Conservation (phyloP, 2,888 invertebrate genomes). For the Leptarthrus brevirostris region DNA sequence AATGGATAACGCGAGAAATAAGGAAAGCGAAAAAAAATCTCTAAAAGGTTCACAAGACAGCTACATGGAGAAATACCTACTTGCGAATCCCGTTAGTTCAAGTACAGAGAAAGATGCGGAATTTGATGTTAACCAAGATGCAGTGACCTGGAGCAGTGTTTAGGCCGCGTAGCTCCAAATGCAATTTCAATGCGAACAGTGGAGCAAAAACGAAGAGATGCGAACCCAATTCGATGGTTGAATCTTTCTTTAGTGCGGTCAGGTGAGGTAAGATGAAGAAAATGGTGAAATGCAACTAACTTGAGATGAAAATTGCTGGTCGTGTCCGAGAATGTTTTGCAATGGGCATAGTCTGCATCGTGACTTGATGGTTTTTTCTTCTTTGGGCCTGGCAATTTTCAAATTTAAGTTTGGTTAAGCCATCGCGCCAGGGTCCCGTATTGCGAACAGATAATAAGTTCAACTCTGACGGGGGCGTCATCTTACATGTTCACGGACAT, state of each 20-base stretch:
- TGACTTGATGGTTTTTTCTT: constrained; percentile 24
- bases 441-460: not conserved
- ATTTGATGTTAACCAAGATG: constrained; percentile 39
- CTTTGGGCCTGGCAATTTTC: constrained; percentile 38
- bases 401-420: constrained; percentile 16
- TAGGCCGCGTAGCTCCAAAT: constrained; percentile 13
- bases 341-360: constrained; percentile 40
- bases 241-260: constrained; percentile 13
- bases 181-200: constrained; percentile 14
- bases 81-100: constrained; percentile 36
- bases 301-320: constrained; percentile 38
- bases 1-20: not conserved
- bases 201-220: not conserved
- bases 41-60: constrained; percentile 23
- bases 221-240: not conserved
- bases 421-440: not conserved
- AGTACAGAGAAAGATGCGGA: constrained; percentile 36
- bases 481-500: not conserved
- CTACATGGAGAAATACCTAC: constrained; percentile 11
- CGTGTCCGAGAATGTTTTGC: constrained; percentile 15
- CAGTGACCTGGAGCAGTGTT: constrained; percentile 38
- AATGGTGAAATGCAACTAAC: constrained; percentile 35
- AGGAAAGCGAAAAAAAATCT: not conserved
- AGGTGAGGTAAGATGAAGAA: constrained; percentile 15
- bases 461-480: constrained; percentile 12